Percentiles rank a stretch among this genome's conserved stretches.
phyloP scores from a whole-genome alignment of 2,888 invertebrate genomes.

The Matsumyia berberina region DNA sequence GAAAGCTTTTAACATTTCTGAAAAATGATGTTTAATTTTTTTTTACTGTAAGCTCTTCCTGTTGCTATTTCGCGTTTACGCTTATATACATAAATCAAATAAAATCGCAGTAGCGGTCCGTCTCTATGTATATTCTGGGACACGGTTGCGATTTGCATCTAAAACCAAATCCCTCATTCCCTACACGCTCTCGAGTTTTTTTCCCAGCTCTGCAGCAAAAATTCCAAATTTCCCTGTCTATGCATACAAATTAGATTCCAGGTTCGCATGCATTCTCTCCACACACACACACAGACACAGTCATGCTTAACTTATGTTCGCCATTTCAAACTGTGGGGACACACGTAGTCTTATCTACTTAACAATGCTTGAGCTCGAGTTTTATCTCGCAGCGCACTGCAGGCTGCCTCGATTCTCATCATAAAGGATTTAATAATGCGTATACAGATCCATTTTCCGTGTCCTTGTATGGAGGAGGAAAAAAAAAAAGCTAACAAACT shows the following conservation, averaged over 20 bases:
- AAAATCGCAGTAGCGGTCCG: conserved; percentile 45
- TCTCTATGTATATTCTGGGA: background rate
- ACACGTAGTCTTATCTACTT: conserved; percentile 53
- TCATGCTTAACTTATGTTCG: too few relatives aligned
- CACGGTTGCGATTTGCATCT: conserved; percentile 64
- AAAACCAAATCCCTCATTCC: conserved; percentile 37
- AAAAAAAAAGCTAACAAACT: background rate
- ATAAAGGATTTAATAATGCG: conserved; percentile 70
- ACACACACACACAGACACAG: background rate
- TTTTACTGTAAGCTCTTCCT: conserved; percentile 14
- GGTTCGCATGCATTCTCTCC: conserved; percentile 37
- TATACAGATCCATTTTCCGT: conserved; percentile 31
- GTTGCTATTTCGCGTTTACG: conserved; percentile 5
- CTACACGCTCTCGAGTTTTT: background rate
- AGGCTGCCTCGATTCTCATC: conserved; percentile 64
- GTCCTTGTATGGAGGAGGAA: conserved; percentile 51
- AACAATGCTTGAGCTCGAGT: conserved; percentile 56
- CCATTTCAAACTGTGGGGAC: conserved; percentile 21
- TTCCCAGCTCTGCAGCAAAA: conserved; percentile 43
- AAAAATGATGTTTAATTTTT: background rate
- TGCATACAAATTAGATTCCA: conserved; percentile 72
- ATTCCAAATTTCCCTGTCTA: conserved; percentile 65
- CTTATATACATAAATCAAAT: conserved; percentile 56
- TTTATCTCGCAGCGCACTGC: conserved; percentile 45
- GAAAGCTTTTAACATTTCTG: background rate